Evolutionary conservation across 2,888 invertebrate species (phyloP).

Genomic region (Nomada ferruginata): DNA sequence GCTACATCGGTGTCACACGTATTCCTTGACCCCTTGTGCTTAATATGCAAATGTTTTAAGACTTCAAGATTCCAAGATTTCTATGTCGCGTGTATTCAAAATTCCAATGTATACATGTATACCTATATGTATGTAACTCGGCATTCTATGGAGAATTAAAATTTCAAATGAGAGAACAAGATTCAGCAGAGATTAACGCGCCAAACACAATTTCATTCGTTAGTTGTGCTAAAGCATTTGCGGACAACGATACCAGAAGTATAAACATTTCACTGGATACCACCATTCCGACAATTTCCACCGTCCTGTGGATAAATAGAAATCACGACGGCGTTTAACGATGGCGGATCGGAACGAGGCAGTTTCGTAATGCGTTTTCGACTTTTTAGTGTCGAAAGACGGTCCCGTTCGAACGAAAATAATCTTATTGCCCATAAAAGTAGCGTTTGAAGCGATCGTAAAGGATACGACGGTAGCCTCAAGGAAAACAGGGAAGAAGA

Average conservation of each 20-base stretch:
- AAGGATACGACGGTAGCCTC: constrained; percentile 59
- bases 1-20: too few species aligned
- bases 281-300: not conserved
- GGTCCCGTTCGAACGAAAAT: constrained; percentile 42
- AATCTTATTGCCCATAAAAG: constrained; percentile 63
- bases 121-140: too few species aligned
- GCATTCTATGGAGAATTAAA: too few species aligned
- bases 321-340: constrained; percentile 5
- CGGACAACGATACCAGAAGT: not conserved
- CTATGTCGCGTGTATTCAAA: too few species aligned
- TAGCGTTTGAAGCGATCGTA: constrained; percentile 49
- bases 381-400: constrained; percentile 34
- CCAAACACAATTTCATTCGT: too few species aligned
- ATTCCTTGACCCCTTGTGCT: too few species aligned
- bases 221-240: not conserved
- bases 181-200: too few species aligned
- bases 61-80: too few species aligned
- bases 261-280: not conserved
- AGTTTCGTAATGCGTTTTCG: constrained; percentile 21
- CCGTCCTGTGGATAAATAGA: not conserved
- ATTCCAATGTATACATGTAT: too few species aligned
- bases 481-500: constrained; percentile 39
- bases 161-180: too few species aligned
- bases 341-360: not conserved
- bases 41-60: too few species aligned